Conservation (phyloP, 2,797 vertebrate species). For the Helarctos malayanus region DNA sequence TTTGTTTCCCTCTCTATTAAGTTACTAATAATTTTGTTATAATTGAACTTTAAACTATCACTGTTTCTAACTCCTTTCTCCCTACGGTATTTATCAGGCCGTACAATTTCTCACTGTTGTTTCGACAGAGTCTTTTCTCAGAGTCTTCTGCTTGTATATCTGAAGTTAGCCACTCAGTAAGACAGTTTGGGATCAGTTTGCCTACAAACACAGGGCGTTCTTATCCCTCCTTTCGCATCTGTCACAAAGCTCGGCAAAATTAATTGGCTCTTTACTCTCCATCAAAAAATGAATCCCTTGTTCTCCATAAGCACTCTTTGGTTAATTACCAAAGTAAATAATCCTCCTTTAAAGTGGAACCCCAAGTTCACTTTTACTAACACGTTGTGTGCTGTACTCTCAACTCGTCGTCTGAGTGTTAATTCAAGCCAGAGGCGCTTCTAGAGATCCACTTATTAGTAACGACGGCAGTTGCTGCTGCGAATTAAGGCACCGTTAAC, state of each 20-base stretch:
- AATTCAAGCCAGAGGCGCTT: constrained; percentile 17
- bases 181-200: background rate
- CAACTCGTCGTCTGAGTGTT: constrained; percentile 56
- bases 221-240: constrained; percentile 17
- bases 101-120: constrained; percentile 71
- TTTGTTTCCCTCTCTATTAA: constrained; percentile 79
- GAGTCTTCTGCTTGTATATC: constrained; percentile 44
- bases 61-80: constrained; percentile 68
- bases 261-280: constrained; percentile 27
- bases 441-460: background rate
- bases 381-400: constrained; percentile 2
- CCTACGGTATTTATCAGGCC: constrained; percentile 61
- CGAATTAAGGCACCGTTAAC: background rate
- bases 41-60: constrained; percentile 70
- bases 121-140: constrained; percentile 62
- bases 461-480: background rate
- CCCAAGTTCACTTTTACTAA: constrained; percentile 59
- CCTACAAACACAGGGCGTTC: constrained; percentile 7
- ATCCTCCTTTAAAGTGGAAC: constrained; percentile 4
- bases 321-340: constrained; percentile 69
- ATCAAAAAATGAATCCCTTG: constrained; percentile 57
- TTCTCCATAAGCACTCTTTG: background rate
- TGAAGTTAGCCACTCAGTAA: constrained; percentile 36
- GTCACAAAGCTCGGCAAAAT: background rate
- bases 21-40: constrained; percentile 75